A percentile compares a stretch with the other conserved stretches of the same genome.
Conservation (phyloP, 2,888 invertebrate genomes). For the Teleiodes luculella region DNA sequence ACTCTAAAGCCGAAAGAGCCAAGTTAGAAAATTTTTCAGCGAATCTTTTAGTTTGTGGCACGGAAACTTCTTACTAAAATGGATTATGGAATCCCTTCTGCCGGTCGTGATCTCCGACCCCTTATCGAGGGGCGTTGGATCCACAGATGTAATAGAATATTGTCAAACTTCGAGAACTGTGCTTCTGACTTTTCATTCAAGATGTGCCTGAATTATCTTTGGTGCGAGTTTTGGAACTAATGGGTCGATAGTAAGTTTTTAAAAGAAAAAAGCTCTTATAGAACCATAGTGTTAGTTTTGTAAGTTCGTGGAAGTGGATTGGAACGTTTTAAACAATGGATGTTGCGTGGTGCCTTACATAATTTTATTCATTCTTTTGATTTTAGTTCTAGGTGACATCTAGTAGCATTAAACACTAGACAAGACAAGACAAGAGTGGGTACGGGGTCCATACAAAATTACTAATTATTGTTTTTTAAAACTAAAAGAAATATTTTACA, state of each 20-base stretch:
- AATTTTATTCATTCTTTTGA: no score
- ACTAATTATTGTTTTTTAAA: no score
- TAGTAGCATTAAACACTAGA: no score
- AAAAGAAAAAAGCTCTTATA: background rate
- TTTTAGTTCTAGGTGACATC: no score
- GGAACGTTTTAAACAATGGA: no score
- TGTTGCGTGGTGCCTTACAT: no score
- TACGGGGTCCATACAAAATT: no score
- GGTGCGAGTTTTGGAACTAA: background rate
- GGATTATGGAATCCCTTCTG: conserved; percentile 10
- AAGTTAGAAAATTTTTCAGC: conserved; percentile 6
- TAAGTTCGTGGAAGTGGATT: no score
- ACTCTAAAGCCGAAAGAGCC: conserved; percentile 10
- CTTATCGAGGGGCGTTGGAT: conserved; percentile 8
- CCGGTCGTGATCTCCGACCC: conserved; percentile 11
- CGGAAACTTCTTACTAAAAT: conserved; percentile 2
- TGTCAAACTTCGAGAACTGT: conserved; percentile 5
- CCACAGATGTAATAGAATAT: conserved; percentile 13
- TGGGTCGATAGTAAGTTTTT: background rate
- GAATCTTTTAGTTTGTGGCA: background rate
- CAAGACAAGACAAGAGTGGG: no score
- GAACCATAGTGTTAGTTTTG: no score
- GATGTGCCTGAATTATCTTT: conserved; percentile 3
- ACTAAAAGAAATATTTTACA: no score
- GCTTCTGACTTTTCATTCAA: conserved; percentile 9